phyloP scores from a whole-genome alignment of 2,113 vertebrate species.

The Tangachromis dhanisi region DNA sequence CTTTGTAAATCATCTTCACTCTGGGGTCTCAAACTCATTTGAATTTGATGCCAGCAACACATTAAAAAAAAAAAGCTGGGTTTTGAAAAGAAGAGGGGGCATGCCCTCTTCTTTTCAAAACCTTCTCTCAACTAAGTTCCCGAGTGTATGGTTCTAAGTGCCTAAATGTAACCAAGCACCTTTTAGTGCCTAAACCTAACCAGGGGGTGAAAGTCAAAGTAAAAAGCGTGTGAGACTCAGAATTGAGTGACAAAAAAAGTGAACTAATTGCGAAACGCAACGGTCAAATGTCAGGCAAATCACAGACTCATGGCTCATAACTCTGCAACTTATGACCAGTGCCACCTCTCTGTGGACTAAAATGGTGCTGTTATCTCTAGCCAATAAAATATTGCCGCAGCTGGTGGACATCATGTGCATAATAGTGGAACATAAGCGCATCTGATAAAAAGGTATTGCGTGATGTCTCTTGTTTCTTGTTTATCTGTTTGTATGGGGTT shows the following conservation, averaged over 20 bases:
- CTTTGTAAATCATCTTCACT: background rate
- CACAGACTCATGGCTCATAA: background rate
- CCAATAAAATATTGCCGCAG: background rate
- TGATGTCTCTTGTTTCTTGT: background rate
- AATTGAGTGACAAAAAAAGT: background rate
- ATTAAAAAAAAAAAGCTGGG: background rate
- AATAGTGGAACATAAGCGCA: background rate
- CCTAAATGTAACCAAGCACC: background rate
- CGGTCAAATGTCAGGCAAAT: background rate
- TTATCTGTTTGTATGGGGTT: background rate
- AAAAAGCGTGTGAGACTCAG: background rate
- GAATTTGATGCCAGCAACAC: background rate
- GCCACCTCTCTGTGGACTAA: background rate
- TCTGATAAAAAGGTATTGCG: background rate
- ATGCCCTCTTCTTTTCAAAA: background rate
- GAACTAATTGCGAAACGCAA: background rate
- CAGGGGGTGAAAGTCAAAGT: background rate
- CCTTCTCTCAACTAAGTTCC: background rate
- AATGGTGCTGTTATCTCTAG: background rate
- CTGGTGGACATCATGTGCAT: background rate
- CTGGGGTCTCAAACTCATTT: background rate
- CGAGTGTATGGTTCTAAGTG: background rate
- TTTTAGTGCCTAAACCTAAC: background rate
- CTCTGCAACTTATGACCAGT: background rate
- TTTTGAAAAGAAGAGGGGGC: background rate